phyloP scores from a whole-genome alignment of 2,797 vertebrate species.

The Paratrypauchen microcephalus region DNA sequence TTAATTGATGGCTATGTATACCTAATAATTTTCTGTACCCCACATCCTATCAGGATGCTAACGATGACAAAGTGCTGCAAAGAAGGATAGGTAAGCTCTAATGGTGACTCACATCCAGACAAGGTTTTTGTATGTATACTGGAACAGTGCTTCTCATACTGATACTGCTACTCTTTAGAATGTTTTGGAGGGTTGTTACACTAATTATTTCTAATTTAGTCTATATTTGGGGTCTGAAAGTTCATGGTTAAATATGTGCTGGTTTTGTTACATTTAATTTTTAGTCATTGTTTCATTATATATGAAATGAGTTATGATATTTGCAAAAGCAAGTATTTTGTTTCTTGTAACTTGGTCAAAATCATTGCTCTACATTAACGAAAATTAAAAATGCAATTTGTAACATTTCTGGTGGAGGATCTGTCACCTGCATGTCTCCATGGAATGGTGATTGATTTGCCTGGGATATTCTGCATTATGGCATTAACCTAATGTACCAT shows the following conservation, averaged over 20 bases:
- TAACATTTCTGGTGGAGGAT: background rate
- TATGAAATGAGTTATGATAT: background rate
- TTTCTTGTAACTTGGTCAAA: background rate
- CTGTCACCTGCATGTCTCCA: background rate
- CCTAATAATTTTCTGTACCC: slow-evolving; percentile 41
- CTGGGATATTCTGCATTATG: background rate
- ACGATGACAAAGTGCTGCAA: slow-evolving; percentile 34
- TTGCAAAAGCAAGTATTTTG: background rate
- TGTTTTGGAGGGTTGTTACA: background rate
- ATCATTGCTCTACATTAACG: background rate
- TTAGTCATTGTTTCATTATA: background rate
- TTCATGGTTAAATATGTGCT: background rate
- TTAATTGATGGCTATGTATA: slow-evolving; percentile 47
- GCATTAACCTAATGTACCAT: background rate
- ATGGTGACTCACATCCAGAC: slow-evolving; percentile 57
- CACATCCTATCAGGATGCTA: slow-evolving; percentile 44
- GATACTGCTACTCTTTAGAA: background rate
- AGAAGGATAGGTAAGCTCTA: slow-evolving; percentile 37
- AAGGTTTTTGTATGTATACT: slow-evolving; percentile 10
- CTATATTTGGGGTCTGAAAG: background rate
- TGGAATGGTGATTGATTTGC: background rate
- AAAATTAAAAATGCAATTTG: background rate
- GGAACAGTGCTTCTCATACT: background rate
- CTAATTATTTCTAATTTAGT: background rate
- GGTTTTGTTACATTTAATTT: background rate